Evolutionary conservation across 2,888 invertebrate species (phyloP), one percentile per base, ranked within the genome.

Genomic region (Choristoneura rosaceana): DNA sequence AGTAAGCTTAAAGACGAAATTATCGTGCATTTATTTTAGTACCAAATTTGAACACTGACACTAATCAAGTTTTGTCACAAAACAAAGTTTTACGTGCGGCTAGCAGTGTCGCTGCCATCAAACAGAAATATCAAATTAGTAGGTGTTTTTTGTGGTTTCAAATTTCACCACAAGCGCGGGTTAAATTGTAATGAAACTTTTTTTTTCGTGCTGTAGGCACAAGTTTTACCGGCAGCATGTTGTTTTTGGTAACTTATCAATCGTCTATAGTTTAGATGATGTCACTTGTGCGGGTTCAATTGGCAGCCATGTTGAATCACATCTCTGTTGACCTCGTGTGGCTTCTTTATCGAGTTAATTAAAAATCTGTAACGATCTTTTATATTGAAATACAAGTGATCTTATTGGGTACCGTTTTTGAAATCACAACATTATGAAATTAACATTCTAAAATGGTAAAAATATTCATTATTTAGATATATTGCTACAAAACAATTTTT

Each of bases 311-410:
- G 62, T 71, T 63, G 62, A 71, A 71, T 71, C 71, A 71, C 71
- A 66, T 66, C 70, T 65, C 60, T 50, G 65, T 70, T 62, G 67
- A 71, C 67, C 71, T 62, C 60, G 64, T 25, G 7, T 15, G 71
- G 71, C 67, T 71, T 71, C 67, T 71, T 68, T 41, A 71, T 71
- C 47, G 47, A 71, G 63, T 71, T 71, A 68, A 71, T 71, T 71
- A 41, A 62, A 68, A 71, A 68, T 63, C 71, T 63, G 67, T 68
- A 58, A 45, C 67, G 55, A 38, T 63, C 47, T 63, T 58, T 41
- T 71, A 38, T 70, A 71, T 71, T 71, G n/a, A 52, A 74, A 69
- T 65, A 67, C 64, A 61, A 50, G 59, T 55, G 62, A 67, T 55
- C 60, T 34, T 45, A 38, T 34, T 34, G 34, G 34, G 38, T 38